These are phyloP conservation scores for Bujurquina vittata DNA, from an alignment of 2,113 vertebrate species.

Conservation along the genomic window DNA sequence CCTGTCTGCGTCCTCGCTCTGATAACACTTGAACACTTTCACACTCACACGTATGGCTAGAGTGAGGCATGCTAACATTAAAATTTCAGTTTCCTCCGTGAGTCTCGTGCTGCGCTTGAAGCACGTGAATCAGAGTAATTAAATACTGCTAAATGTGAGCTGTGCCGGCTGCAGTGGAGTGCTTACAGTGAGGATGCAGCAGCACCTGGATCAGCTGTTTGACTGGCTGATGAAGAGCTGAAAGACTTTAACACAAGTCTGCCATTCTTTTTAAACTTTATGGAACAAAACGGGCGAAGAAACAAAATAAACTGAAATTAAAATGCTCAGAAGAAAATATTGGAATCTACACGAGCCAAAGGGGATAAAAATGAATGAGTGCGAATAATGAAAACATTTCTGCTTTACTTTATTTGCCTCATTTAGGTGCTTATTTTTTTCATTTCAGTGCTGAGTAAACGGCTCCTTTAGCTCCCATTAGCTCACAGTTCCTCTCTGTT, in stretches of 20 bases:
- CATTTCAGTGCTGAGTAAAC: no score
- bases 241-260: neutral
- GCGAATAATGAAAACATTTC: no score
- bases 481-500: neutral
- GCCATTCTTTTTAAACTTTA: neutral
- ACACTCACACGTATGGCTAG: neutral
- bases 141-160: neutral
- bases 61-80: neutral
- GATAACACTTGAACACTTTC: neutral
- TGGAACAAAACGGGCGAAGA: neutral
- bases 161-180: neutral
- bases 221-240: neutral
- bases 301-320: no score
- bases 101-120: neutral
- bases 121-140: neutral
- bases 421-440: no score
- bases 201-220: neutral
- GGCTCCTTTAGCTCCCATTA: no score
- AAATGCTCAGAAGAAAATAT: no score
- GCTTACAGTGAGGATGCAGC: fast-evolving
- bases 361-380: neutral
- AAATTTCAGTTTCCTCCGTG: neutral
- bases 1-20: neutral
- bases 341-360: neutral
- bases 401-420: no score